Percentiles rank a stretch among this genome's conserved stretches.
Conservation (phyloP, 2,797 vertebrate genomes). For the Mormyrus hasselquistii region DNA sequence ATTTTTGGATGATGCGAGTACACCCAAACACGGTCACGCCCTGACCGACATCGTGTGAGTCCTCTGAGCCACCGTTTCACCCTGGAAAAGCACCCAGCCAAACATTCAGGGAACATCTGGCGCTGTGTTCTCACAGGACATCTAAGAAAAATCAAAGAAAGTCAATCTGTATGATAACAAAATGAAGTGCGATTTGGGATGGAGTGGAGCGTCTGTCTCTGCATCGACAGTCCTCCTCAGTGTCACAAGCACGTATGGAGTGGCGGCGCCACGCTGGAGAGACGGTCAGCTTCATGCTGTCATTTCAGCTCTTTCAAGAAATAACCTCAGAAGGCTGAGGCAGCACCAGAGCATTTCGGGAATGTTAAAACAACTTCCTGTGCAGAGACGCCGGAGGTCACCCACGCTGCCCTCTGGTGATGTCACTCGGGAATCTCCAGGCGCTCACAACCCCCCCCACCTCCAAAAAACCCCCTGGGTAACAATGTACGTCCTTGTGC, state of each 20-base stretch:
- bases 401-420: conserved; percentile 24
- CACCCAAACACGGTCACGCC: background rate
- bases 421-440: conserved; percentile 20
- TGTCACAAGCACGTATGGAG: background rate
- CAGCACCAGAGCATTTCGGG: background rate
- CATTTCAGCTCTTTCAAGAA: background rate
- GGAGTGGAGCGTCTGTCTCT: background rate
- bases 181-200: background rate
- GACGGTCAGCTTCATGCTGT: background rate
- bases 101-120: background rate
- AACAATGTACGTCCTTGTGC: conserved; percentile 44
- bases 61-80: background rate
- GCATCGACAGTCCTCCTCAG: background rate
- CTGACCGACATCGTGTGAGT: background rate
- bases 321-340: background rate
- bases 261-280: background rate
- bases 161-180: background rate
- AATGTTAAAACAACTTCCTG: conserved; percentile 19
- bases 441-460: too few relatives aligned
- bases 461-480: background rate
- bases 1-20: background rate
- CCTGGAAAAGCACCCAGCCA: background rate
- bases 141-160: background rate
- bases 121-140: background rate
- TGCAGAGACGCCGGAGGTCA: background rate